Base-by-base conservation (phyloP, 2,797 vertebrate genomes). In the Clarias pachynema region DNA sequence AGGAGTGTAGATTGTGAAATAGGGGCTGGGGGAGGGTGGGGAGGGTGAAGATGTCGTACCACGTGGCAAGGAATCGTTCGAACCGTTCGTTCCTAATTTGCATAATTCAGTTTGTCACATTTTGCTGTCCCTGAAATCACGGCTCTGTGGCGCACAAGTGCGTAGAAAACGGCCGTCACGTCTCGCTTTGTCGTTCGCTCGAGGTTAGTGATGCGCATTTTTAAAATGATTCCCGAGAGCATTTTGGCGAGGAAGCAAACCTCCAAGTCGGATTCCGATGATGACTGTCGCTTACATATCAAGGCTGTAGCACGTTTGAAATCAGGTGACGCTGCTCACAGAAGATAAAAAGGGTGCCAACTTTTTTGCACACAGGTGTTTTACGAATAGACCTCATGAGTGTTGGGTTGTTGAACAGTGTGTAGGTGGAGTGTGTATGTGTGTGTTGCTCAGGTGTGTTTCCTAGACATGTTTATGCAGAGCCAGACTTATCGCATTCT, bases 401-500 rank as follows among this genome's bases (percentile, higher is more conserved):
- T 70, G 34, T 44, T 44, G 22, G 70, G 14, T 18, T 53, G 37
- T 74, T 14, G n/a, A 56, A 31, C 73, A 26, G n/a, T 20, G 59
- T 75, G 69, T 62, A 56, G 34, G 63, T 79, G 70, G 56, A 5
- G 70, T 77, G 60, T 66, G 62, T 49, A 72, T 69, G 62, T 34
- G 53, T 77, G 74, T 77, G 16, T 22, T 57, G 26, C 26, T 79
- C 59, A 81, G 84, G 84, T 85, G 84, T 85, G 78, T 37, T 62
- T 62, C 22, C 14, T 20, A 59, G 79, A 70, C 68, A 75, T 81
- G 84, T 74, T 72, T 57, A 72, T 75, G 79, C 72, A 77, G 62
- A 82, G 72, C 37, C 53, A 57, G 15, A 79, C 57, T 22, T 34
- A 12, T 16, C 14, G 26, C 83, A 16, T 83, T 82, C 56, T 69